Conservation (phyloP, 1,140 invertebrate species). For the Tigriopus japonicus region DNA sequence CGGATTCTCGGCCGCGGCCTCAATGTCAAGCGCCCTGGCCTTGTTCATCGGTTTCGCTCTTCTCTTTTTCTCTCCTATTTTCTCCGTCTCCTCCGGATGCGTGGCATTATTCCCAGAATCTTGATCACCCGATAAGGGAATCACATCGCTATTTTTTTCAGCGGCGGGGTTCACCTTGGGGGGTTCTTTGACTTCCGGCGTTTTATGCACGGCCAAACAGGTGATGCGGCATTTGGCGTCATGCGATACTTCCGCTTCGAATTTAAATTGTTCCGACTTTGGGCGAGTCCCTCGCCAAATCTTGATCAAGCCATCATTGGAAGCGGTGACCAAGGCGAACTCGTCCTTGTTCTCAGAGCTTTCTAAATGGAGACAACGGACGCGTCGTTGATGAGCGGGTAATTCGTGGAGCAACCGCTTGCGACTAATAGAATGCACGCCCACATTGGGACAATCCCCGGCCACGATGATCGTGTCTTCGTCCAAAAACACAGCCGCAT, state of each 20-base stretch:
- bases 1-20: too few species aligned
- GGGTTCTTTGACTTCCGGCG: neutral
- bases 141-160: too few species aligned
- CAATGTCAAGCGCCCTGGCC: too few species aligned
- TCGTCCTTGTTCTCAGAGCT: conserved; percentile 23
- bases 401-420: conserved; percentile 29
- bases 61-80: too few species aligned
- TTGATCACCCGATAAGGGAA: too few species aligned
- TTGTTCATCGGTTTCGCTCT: too few species aligned
- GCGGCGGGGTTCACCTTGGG: too few species aligned
- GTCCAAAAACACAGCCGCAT: conserved; percentile 24
- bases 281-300: conserved; percentile 38
- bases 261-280: neutral
- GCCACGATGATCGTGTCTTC: conserved; percentile 43
- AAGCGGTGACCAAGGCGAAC: conserved; percentile 36
- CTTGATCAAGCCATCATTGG: conserved; percentile 56
- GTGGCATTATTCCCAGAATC: too few species aligned
- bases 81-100: too few species aligned
- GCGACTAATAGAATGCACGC: conserved; percentile 35
- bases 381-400: conserved; percentile 39
- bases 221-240: conserved; percentile 15
- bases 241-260: neutral
- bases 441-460: conserved; percentile 45
- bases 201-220: neutral
- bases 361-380: conserved; percentile 39